phyloP scores from a whole-genome alignment of 2,888 invertebrate species.

The Sphaerophoria taeniata region DNA sequence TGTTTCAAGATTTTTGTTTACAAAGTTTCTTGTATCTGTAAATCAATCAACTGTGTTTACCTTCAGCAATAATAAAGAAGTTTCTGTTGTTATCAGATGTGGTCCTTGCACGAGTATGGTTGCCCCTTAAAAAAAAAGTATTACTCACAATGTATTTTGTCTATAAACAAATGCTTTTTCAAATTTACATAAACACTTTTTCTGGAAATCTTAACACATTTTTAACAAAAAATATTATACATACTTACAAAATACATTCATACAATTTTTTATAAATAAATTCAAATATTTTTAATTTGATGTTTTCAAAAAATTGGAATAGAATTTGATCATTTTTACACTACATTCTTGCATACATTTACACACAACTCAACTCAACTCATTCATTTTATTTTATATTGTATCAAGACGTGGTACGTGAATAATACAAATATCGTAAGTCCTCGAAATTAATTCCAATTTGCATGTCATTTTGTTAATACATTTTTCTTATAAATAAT shows the following conservation, averaged over 20 bases:
- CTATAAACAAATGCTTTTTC: constrained; percentile 51
- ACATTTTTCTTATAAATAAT: too few relatives aligned
- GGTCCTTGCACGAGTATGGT: constrained; percentile 83
- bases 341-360: constrained; percentile 2
- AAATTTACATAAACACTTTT: constrained; percentile 33
- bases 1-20: constrained; percentile 7
- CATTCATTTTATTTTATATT: neutral
- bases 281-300: constrained; percentile 43
- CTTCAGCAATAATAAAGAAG: constrained; percentile 49
- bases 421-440: too few relatives aligned
- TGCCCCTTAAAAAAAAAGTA: constrained; percentile 77
- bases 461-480: too few relatives aligned
- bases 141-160: constrained; percentile 47
- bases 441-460: too few relatives aligned
- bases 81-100: constrained; percentile 62
- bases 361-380: neutral
- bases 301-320: constrained; percentile 80
- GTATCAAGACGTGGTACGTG: neutral
- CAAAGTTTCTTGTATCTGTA: constrained; percentile 37
- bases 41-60: constrained; percentile 33
- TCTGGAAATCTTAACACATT: constrained; percentile 37
- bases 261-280: constrained; percentile 13
- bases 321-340: constrained; percentile 54
- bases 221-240: neutral
- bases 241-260: neutral